Evolutionary conservation across 2,113 vertebrate genomes (phyloP), one percentile per base, ranked within the genome.

Genomic region (Vulpes lagopus): DNA sequence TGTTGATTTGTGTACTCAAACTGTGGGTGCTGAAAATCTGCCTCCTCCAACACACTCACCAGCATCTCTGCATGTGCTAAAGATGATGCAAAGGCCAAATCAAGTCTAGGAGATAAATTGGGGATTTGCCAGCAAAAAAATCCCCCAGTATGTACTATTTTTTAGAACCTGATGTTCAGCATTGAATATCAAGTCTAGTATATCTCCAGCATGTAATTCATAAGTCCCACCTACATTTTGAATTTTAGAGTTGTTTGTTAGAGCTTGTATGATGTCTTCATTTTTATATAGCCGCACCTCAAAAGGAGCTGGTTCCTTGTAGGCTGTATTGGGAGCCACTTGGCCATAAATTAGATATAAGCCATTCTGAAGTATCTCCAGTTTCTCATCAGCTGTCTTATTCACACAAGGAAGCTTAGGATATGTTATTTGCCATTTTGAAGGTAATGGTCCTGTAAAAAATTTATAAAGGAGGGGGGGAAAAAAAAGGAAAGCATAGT

Each of bases 141-240:
- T 53, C 23, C 92, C 97, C 97, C 93, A 98, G 62, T 93, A 97
- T 5, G 97, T 98, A 8, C 87, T 27, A 71, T 94, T 95, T 95
- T 96, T 79, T 17, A 96, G 35, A 89, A 98, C 49, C 38, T 98
- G 95, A 59, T 94, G 17, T 11, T 95, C 74, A 76, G 0, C 23
- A 25, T 98, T 98, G 91, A 98, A 98, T 53, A 4, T 30, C 91
- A 98, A 94, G 11, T 69, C 30, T 76, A 98, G 76, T 15, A 11
- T 64, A 43, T 98, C 97, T 71, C 96, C 97, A 84, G 93, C 62
- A 11, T 78, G 88, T 4, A 98, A 69, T n/a, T 98, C 94, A 11
- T 96, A 94, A 89, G 51, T 88, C 57, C 96, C 93, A 71, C 91
- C 97, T 51, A 98, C 15, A 43, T 57, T 73, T 2, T 97, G 65